Base-by-base conservation (phyloP, 2,113 vertebrate species). In the Pluvialis apricaria region DNA sequence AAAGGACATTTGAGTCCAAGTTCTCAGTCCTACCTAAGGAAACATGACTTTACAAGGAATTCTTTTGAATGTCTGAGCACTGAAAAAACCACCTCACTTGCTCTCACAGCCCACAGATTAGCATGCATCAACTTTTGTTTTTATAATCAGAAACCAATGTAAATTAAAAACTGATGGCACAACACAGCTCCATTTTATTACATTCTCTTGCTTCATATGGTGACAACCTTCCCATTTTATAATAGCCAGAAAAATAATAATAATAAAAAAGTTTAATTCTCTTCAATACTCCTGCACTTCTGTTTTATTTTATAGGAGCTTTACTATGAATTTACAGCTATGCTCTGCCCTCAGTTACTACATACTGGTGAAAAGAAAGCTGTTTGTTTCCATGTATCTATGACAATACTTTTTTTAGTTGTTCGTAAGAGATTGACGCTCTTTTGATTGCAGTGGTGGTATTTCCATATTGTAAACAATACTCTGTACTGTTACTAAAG, bases 401-500 rank as follows among this genome's bases (percentile, higher is more conserved):
- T 88, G 58, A 28, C 40, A 82, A 93, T 86, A 36, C 55, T 94
- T 92, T n/a, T 44, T 62, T 88, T 87, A 90, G 86, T 90, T 95
- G 66, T 88, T 85, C 76, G 6, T 96, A 58, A 96, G 93, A 90
- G 93, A 93, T 28, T 78, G 92, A 86, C 86, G 64, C 94, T 94
- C 95, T 97, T 95, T 96, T 85, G 96, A 97, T 95, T 93, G 95
- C 95, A 94, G 84, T 94, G 80, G 93, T 96, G 93, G 79, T 95
- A 93, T 97, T 96, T 97, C 97, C 97, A 96, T 98, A 77, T 95
- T 90, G 94, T 96, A 95, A 97, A 83, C 97, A 91, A 82, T 97
- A 93, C 97, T 98, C 90, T 97, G 97, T 98, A 98, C 98, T 98
- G 96, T 96, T 97, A 79, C 93, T 94, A 80, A 81, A 96, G 97